Base-by-base conservation (phyloP, 2,888 invertebrate genomes). In the Campoplex nolae region DNA sequence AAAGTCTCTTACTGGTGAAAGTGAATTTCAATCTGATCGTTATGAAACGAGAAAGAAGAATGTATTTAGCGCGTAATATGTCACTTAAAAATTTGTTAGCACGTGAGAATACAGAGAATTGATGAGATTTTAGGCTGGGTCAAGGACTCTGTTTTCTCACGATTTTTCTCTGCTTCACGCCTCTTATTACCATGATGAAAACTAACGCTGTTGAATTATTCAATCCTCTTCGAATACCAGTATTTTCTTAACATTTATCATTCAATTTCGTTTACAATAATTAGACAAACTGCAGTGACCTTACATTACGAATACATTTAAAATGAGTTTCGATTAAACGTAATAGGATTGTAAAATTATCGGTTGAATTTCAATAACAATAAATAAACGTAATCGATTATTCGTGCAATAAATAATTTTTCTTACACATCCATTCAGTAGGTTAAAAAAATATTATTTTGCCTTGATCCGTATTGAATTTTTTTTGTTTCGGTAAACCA, bases 91-190 rank as follows among this genome's bases (percentile, higher is more conserved):
- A 73, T 73, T 62, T 18, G 35, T 28, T n/a, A 35, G 23, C 9
- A 6, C 54, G 13, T 54, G 35, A 23, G 51, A 56, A 35, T n/a
- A 54, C 11, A 7, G n/a, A 9, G 35, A 9, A 54, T 11, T 3
- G 35, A 54, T n/a, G 54, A 18, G 54, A 32, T 28, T 48, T 18
- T 18, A 35, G 73, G 35, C 35, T 51, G 54, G 73, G 73, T 73
- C 73, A 54, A 73, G 73, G 73, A 54, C 73, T 73, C 35, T 54
- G 8, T 48, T 54, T 73, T 73, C 23, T 56, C 54, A 54, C n/a
- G 11, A 13, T 54, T 73, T 51, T 73, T 54, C 32, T 54, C 32
- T 54, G 23, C 68, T n/a, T 3, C 42, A 23, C 8, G 2, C 23
- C 11, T 68, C n/a, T 3, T 68, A 23, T 68, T 68, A 3, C 42